Evolutionary conservation across 2,797 vertebrate species (phyloP).

Genomic region (Anisognathus igniventris): DNA sequence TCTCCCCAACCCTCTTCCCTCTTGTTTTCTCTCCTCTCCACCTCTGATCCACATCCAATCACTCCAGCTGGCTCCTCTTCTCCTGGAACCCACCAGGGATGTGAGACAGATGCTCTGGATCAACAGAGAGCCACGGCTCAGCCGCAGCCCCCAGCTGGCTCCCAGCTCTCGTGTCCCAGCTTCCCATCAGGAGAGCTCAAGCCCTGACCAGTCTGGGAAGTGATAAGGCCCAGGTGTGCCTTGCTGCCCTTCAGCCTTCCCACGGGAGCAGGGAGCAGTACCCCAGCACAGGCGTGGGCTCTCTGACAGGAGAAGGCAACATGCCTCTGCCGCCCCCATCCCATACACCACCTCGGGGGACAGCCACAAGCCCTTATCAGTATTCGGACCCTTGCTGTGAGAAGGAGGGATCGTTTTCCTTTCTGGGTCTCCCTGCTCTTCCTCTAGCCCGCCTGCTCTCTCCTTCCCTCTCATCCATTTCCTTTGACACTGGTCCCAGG

Average conservation of each 20-base stretch:
- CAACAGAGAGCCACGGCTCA: conserved; percentile 28
- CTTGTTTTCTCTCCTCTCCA: not conserved
- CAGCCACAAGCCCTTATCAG: conserved; percentile 25
- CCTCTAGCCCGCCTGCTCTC: conserved; percentile 26
- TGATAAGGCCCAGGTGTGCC: conserved; percentile 60
- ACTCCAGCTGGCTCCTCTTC: conserved; percentile 11
- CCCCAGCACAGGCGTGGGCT: not conserved
- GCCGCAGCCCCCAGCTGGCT: not conserved
- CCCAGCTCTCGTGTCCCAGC: conserved; percentile 24
- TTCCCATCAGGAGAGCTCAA: conserved; percentile 29
- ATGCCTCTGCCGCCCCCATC: not conserved
- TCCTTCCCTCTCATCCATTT: conserved; percentile 71
- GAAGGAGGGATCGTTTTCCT: not conserved
- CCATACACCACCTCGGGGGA: not conserved
- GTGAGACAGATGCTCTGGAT: conserved; percentile 43
- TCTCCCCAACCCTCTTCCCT: not conserved
- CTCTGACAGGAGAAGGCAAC: conserved; percentile 7
- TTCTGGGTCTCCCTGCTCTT: conserved; percentile 11
- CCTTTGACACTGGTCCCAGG: conserved; percentile 76
- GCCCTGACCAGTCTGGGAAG: not conserved
- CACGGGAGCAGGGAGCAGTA: not conserved
- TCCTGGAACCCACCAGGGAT: not conserved
- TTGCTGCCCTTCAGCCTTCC: not conserved
- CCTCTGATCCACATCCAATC: not conserved
- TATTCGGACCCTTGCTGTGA: not conserved